Evolutionary conservation across 1,140 invertebrate genomes (phyloP).

Genomic region (Pachypsylla venusta): DNA sequence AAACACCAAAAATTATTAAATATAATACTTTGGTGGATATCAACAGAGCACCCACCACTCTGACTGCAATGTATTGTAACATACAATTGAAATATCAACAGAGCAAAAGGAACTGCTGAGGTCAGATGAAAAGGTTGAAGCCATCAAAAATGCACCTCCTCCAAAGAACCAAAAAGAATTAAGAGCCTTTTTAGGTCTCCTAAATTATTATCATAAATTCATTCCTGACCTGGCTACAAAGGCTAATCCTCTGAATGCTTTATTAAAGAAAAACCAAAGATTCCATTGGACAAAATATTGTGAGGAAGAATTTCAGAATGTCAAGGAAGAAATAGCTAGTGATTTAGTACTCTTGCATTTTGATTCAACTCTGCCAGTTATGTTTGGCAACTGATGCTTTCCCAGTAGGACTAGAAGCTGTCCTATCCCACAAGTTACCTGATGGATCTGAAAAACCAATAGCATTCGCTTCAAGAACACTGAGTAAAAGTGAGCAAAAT

Average conservation of each 20-base stretch:
- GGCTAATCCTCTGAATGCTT: constrained; percentile 25
- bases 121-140: constrained; percentile 19
- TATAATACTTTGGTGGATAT: too few relatives aligned
- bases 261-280: constrained; percentile 22
- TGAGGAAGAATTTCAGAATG: constrained; percentile 23
- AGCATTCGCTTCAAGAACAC: constrained; percentile 25
- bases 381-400: constrained; percentile 27
- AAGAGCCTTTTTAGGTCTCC: constrained; percentile 25
- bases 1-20: too few relatives aligned
- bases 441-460: constrained; percentile 27
- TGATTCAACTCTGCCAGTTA: constrained; percentile 29
- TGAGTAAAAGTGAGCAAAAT: constrained; percentile 20
- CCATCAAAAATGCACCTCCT: constrained; percentile 21
- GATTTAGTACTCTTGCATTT: constrained; percentile 26
- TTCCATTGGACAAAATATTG: constrained; percentile 18
- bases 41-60: too few relatives aligned
- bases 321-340: constrained; percentile 24
- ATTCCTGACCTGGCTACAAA: constrained; percentile 28
- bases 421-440: constrained; percentile 26
- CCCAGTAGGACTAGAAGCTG: constrained; percentile 26
- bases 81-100: too few relatives aligned
- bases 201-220: too few relatives aligned
- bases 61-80: too few relatives aligned
- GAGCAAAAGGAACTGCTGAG: neutral
- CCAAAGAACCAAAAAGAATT: constrained; percentile 25